Base-by-base conservation (phyloP, 1,140 invertebrate species). In the Homarus americanus region DNA sequence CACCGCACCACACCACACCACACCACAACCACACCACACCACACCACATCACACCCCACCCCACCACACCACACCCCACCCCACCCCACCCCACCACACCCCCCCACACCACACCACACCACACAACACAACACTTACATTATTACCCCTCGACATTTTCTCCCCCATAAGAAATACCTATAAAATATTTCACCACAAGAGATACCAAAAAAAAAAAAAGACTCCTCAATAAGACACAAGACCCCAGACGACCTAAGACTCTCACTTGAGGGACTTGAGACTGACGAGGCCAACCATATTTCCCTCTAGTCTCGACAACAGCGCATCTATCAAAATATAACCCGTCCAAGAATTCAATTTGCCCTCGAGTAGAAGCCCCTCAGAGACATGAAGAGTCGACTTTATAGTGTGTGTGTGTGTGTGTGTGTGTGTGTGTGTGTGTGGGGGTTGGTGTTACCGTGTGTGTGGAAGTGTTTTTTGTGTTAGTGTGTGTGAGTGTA, bases 341-440 rank as follows among this genome's bases (percentile, higher is more conserved):
- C 53, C 12, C 53, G 20, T 2, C 53, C 20, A 24, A 63, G 53
- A 63, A 63, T 63, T 63, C 53, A 63, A 63, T 63, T 10, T 63
- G 20, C 7, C 20, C 4, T 24, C 2, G 53, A 63, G 53, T 63
- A 10, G 53, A 63, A 10, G 2, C 44, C 44, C 44, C 53, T 49
- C 44, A 49, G 44, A 49, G 44, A 12, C n/a, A n/a, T n/a, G 44
- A 49, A 49, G 44, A 15, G 5, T 15, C 15, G 5, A 34, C 5
- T 24, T 69, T n/a, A n/a, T n/a, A n/a, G 24, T 34, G 36, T 75
- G 72, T 75, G 32, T 36, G 72, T 75, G 32, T 78, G 75, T 78
- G 75, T 36, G 36, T 36, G 75, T 36, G 75, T 38, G 32, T 38
- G 75, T 75, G 73, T 75, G 73, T 75, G 20, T 75, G 73, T 75